phyloP scores from a whole-genome alignment of 2,797 vertebrate genomes.

The Platalea minor region DNA sequence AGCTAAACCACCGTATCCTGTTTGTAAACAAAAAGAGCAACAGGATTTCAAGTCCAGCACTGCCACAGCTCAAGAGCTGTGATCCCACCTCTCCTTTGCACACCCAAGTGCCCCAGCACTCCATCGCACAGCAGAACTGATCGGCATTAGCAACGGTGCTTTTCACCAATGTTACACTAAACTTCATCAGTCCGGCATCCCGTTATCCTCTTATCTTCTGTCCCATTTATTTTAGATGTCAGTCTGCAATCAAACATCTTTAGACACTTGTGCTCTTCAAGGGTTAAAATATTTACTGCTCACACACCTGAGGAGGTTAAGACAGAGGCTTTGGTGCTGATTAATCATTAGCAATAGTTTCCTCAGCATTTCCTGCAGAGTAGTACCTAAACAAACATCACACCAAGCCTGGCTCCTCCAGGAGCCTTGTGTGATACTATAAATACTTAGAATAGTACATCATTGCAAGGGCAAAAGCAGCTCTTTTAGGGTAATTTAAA shows the following conservation, averaged over 20 bases:
- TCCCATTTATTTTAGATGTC: neutral
- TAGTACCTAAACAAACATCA: neutral
- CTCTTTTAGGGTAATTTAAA: neutral
- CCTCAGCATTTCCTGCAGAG: neutral
- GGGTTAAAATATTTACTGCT: neutral
- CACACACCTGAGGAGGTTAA: neutral
- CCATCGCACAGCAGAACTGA: neutral
- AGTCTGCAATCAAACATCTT: neutral
- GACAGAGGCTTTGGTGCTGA: neutral
- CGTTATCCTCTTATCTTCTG: neutral
- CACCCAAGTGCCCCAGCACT: neutral
- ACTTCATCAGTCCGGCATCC: neutral
- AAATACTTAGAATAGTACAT: neutral
- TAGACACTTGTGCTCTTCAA: neutral
- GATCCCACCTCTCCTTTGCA: neutral
- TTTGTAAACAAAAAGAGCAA: neutral
- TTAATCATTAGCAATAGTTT: neutral
- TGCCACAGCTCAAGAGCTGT: neutral
- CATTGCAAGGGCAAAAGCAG: neutral
- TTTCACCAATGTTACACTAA: fast-evolving
- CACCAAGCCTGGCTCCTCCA: neutral
- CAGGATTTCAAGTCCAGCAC: neutral
- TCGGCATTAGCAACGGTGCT: fast-evolving
- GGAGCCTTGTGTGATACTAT: neutral
- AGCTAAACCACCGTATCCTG: neutral